Evolutionary conservation across 2,113 vertebrate genomes (phyloP), one percentile per base, ranked within the genome.

Genomic region (Pipra filicauda): DNA sequence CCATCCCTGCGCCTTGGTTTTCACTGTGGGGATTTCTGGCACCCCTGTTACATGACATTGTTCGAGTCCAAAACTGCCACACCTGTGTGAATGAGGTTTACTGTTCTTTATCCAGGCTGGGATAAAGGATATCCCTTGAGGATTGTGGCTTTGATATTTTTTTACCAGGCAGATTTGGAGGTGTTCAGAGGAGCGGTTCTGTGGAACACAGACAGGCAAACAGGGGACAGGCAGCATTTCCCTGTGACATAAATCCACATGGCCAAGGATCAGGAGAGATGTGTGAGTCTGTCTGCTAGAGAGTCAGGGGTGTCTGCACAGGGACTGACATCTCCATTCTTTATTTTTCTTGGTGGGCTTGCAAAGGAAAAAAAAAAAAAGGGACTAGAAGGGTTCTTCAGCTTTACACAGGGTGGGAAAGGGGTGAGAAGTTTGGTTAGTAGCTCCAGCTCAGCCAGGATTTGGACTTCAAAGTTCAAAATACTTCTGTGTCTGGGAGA

Each of bases 11-110:
- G 24, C 44, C 69, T 85, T 69, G 49, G 23, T 14, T 91, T 96
- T 92, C 52, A 64, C 49, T 17, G 2, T 4, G 8, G 44, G 54
- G 14, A n/a, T 70, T 89, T 69, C 58, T 44, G 73, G 48, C 37
- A 79, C 27, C 28, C n/a, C 12, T 0, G 1, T 81, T 76, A 31
- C 19, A 5, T 35, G 61, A 13, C 55, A 48, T 33, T 0, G 0
- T 3, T 66, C 19, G 35, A 67, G n/a, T 67, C 61, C 69, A 48
- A 37, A 78, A 64, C 52, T 91, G 67, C 66, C 26, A n/a, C 41
- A 5, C 28, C 57, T 44, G 43, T 8, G 12, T 70, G 49, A 72
- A 72, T 41, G 61, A 58, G 15, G 43, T 52, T 94, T 87, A 27
- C 35, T 93, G 89, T 88, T 69, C 31, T 58, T 88, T 51, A 70